Base-by-base conservation (phyloP, 2,113 vertebrate species). In the Peromyscus polionotus region DNA sequence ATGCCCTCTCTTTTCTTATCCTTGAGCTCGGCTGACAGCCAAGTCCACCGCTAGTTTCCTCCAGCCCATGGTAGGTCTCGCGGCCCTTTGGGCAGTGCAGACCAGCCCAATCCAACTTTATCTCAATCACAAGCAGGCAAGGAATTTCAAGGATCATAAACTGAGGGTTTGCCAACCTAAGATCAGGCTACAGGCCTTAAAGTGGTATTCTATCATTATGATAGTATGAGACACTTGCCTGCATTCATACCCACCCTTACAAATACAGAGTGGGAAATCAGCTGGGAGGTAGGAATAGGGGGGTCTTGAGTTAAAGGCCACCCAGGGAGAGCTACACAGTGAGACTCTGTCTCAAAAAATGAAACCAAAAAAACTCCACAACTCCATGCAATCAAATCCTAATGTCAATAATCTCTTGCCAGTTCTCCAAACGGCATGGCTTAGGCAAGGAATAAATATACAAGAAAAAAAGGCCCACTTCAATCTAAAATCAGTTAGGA, bases 101-200 rank as follows among this genome's bases (percentile, higher is more conserved):
- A 94, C 97, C 94, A 84, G 76, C 19, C 80, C 80, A 93, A 95
- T 54, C 88, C 81, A 94, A 96, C 68, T 95, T 92, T 51, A 92
- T 26, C 90, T 93, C 80, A 45, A 16, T 5, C 31, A 59, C 42
- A 75, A 92, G 42, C 81, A 95, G 81, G 91, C 68, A 96, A 67
- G 80, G 57, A 42, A 90, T 65, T 86, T 96, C 89, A 93, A 92
- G 91, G 80, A 79, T 94, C 28, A 76, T 88, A 57, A 91, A 77
- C 36, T 87, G 92, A 94, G 83, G 48, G 63, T 93, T 39, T 91
- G 76, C 88, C 59, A 97, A 93, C 39, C 54, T 24, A 76, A 93
- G 54, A 85, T 83, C 84, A 94, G 91, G 24, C 79, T 86, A 90
- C 36, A 96, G 31, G 59, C 28, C 68, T 90, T 81, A 22, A 57